Conservation (phyloP, 2,888 invertebrate genomes). For the Resseliella maxima region DNA sequence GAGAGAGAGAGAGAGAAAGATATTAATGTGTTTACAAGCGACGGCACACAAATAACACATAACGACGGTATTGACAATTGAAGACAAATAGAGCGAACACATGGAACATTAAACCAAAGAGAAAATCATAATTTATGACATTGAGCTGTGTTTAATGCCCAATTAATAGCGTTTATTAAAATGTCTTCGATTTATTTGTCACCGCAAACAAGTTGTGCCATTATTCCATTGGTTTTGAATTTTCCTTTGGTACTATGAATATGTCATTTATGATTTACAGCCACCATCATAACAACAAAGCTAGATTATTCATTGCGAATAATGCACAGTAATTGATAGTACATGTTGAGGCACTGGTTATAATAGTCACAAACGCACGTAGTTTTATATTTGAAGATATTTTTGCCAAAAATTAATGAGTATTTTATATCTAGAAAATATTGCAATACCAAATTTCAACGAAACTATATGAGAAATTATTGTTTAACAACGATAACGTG, state of each 20-base stretch:
- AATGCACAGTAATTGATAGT: not conserved
- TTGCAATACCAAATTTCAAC: not conserved
- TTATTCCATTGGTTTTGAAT: not conserved
- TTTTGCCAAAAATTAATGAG: slow-evolving; percentile 43
- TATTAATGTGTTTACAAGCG: no score
- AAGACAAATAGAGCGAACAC: slow-evolving; percentile 43
- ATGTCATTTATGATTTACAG: not conserved
- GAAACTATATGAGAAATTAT: slow-evolving; percentile 3
- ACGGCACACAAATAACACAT: slow-evolving; percentile 37
- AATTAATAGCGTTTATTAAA: slow-evolving; percentile 51
- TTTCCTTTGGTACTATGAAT: not conserved
- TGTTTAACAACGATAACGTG: not conserved
- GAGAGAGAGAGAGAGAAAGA: not conserved
- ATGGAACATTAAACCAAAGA: not conserved
- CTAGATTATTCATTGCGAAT: not conserved
- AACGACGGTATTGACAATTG: slow-evolving; percentile 47
- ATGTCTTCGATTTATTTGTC: slow-evolving; percentile 19
- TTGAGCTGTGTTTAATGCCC: slow-evolving; percentile 54
- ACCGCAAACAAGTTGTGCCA: not conserved
- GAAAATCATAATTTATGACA: slow-evolving; percentile 53
- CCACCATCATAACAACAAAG: not conserved
- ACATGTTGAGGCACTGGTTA: not conserved
- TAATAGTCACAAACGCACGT: not conserved
- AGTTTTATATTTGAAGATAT: slow-evolving; percentile 13
- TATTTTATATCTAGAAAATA: not conserved